phyloP scores from a whole-genome alignment of 2,888 invertebrate species.

The Amphimallon solstitiale region DNA sequence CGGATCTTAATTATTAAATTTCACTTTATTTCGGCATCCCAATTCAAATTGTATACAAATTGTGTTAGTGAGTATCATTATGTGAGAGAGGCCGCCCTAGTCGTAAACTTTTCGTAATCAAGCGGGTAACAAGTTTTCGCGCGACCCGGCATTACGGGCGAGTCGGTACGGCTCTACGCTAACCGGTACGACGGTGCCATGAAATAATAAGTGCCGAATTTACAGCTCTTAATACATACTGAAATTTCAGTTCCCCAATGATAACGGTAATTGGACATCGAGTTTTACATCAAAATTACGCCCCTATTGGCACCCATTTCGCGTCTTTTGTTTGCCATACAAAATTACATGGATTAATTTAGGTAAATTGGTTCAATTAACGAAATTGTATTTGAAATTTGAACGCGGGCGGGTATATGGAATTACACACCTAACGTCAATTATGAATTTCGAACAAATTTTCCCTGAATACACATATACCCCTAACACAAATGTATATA shows the following conservation, averaged over 20 bases:
- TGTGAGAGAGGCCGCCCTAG: too few species aligned
- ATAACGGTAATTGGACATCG: conserved; percentile 20
- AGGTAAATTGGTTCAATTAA: conserved; percentile 14
- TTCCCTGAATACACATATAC: too few species aligned
- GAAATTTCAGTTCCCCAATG: too few species aligned
- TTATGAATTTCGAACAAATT: not conserved
- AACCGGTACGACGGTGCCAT: too few species aligned
- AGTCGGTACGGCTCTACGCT: too few species aligned
- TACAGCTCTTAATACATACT: too few species aligned
- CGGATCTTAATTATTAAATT: conserved; percentile 24
- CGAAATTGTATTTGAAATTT: not conserved
- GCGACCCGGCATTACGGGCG: not conserved
- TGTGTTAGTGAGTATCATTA: conserved; percentile 4
- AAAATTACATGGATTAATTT: conserved; percentile 26
- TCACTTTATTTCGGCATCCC: conserved; percentile 27
- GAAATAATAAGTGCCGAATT: too few species aligned
- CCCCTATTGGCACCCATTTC: conserved; percentile 23
- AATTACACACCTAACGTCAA: not conserved
- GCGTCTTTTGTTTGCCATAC: conserved; percentile 22
- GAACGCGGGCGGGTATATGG: not conserved
- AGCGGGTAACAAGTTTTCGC: conserved; percentile 19
- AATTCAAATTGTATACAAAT: conserved; percentile 27
- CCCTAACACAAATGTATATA: too few species aligned
- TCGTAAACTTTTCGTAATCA: not conserved
- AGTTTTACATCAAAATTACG: conserved; percentile 25